Conservation (phyloP, 2,888 invertebrate genomes). For the Mystacides longicornis region DNA sequence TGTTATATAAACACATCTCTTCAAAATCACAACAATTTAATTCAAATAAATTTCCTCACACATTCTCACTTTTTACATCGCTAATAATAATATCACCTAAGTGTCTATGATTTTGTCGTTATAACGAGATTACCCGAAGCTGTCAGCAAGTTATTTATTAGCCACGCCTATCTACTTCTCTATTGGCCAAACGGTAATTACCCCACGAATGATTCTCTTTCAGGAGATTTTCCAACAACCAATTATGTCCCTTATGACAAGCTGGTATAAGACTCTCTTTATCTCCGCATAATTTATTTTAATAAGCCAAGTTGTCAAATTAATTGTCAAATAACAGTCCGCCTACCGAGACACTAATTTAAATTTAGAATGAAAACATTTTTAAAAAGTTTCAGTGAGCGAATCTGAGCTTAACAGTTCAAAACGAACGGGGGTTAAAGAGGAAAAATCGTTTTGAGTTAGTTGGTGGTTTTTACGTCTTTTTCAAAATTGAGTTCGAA, state of each 20-base stretch:
- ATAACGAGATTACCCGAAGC: too few species aligned
- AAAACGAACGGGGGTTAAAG: background rate
- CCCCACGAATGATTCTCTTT: background rate
- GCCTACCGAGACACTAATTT: conserved; percentile 14
- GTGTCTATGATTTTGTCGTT: too few species aligned
- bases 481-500: background rate
- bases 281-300: background rate
- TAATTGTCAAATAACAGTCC: conserved; percentile 15
- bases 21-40: conserved; percentile 4
- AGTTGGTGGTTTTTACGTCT: background rate
- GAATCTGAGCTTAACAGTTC: conserved; percentile 1
- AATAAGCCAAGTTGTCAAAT: conserved; percentile 12
- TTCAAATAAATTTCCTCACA: conserved; percentile 1
- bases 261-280: background rate
- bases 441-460: conserved; percentile 6
- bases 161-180: conserved; percentile 11
- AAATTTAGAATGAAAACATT: conserved; percentile 10
- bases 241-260: conserved; percentile 5
- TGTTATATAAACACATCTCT: background rate
- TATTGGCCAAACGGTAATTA: conserved; percentile 19
- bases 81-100: conserved; percentile 8
- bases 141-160: conserved; percentile 11
- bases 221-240: background rate
- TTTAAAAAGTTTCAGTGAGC: background rate
- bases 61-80: background rate